Evolutionary conservation across 1,140 invertebrate species (phyloP), one percentile per base, ranked within the genome.

Genomic region (Lerema accius): DNA sequence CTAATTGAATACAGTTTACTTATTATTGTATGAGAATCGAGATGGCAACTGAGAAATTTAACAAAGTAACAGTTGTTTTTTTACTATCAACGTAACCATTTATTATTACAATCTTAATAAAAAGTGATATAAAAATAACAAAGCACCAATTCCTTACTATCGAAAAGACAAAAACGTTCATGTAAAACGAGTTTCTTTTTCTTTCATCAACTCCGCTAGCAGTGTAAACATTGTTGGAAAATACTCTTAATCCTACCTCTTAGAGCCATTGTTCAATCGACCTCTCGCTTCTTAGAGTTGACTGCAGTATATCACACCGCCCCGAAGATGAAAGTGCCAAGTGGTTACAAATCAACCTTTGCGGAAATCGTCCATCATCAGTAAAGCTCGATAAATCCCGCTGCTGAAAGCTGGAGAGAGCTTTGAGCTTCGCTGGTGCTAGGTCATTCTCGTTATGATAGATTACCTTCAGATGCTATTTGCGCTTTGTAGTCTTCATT

Each of bases 301-400:
- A 28, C 11, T 14, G 15, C 48, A 39, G 14, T 51, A 17, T 35
- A 51, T 51, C 48, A 32, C 23, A 39, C 13, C 35, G 15, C 15
- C 5, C 11, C 28, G 19, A 14, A 51, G 48, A 51, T 51, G 37
- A 37, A 51, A 51, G 14, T 28, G 14, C 28, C 6, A 51, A 51
- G 49, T 51, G 45, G 17, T 48, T 39, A 51, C 49, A 51, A 51
- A 51, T 51, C 49, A 51, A 51, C 16, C 14, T 35, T 23, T 17
- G 17, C 13, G 48, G 48, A 51, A 51, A 16, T 51, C 49, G 49
- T 51, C 6, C 49, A 51, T 51, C 49, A 51, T 51, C 49, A 51
- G 15, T n/a, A 16, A 9, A 51, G 49, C 49, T 51, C 49, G 49
- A 51, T 51, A 51, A 51, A 51, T 51, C 49, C 49, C n/a, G 26